Base-by-base conservation (phyloP, 1,140 invertebrate genomes). In the Atta cephalotes region DNA sequence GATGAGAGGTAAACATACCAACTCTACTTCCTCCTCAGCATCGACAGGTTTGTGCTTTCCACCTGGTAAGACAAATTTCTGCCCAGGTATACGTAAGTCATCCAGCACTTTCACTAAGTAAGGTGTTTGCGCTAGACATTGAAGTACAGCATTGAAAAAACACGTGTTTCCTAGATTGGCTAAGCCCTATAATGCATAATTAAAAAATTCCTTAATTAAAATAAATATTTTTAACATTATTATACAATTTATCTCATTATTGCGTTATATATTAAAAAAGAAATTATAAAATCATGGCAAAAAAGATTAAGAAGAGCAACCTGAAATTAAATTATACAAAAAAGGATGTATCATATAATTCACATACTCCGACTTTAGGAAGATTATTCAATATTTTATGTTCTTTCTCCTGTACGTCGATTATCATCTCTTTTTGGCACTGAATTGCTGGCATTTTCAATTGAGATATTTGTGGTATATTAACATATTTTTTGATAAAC, bases 121-220 rank as follows among this genome's bases (percentile, higher is more conserved):
- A 28, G 97, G 97, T 18, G 98, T 99, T 94, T 98, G 98, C 25
- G 97, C 97, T 84, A 99, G 95, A 94, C 97, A 98, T 94, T 99
- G 99, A 95, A 99, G 96, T 4, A 99, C 98, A 60, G 98, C 98
- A 96, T 99, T 99, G 92, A 99, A 99, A 95, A 99, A 99, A 94
- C 99, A 99, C 1, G 98, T 99, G 93, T 99, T 99, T 80, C 99
- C 98, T 93, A 99, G 95, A 96, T 99, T 99, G 56, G 95, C 94
- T 71, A 98, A 95, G 16, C 98, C 98, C 95, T 96, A 85, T 28
- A 45, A 45, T 28, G 1, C 25, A 65, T 2, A 93, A 95, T 78
- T 81, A 9, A 80, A 88, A 49, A 82, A 82, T 53, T 39, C 14
- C 28, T 58, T 12, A 53, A 71, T 71, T 49, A 35, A 35, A 35